Base-by-base conservation (phyloP, 2,113 vertebrate species). In the Pycnonotus jocosus region DNA sequence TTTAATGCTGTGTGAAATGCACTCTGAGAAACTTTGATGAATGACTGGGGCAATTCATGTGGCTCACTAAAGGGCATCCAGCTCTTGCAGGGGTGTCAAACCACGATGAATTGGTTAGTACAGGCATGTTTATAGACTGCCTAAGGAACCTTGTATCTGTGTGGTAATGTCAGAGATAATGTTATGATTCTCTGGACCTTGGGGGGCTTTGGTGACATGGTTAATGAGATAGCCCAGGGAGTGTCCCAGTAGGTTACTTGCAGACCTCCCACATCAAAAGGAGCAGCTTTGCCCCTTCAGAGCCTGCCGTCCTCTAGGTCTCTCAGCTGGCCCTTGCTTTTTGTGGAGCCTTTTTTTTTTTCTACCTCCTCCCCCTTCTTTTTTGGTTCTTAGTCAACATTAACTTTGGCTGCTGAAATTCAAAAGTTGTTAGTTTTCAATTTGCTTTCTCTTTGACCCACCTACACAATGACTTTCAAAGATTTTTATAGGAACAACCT, bases 211-310 rank as follows among this genome's bases (percentile, higher is more conserved):
- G 99, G 99, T 99, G 99, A 99, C 99, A 99, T 97, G 98, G 98
- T 99, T 99, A 99, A 99, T 99, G 99, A 99, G 98, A 98, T 98
- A 98, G 98, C 98, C 98, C 97, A 97, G 98, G 97, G 98, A 98
- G 98, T 97, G 84, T 97, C 98, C 94, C 99, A 98, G 98, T 98
- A 93, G 99, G 99, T 96, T 97, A 96, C 97, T 97, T 97, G 92
- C 97, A 98, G 99, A 99, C 99, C 99, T 99, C 99, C 99, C 99
- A 99, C 99, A 99, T 99, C 99, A 99, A 99, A 99, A 98, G 97
- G 92, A 96, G 90, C 95, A 95, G 97, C 83, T 97, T 97, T 95
- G 96, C 97, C 97, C 97, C 97, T 98, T 97, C 92, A 80, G 96
- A 97, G 93, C 76, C 86, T 73, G 90, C 95, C 16, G 69, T 96